phyloP scores from a whole-genome alignment of 2,797 vertebrate genomes.

The Eupleurogrammus muticus region DNA sequence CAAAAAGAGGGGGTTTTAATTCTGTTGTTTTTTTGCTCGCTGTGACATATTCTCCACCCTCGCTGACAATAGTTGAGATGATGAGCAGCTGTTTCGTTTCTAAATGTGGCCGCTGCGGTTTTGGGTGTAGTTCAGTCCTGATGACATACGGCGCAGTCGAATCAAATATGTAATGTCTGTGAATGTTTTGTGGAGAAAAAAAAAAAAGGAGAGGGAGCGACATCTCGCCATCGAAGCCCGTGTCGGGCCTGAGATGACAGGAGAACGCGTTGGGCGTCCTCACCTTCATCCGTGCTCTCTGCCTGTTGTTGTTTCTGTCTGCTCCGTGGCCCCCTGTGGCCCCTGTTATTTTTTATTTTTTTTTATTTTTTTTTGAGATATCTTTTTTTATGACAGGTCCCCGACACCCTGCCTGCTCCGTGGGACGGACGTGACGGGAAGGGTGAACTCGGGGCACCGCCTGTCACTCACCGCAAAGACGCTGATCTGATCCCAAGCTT shows the following conservation, averaged over 20 bases:
- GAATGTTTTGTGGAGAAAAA: conserved; percentile 33
- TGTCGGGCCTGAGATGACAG: conserved; percentile 36
- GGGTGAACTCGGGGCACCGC: conserved; percentile 65
- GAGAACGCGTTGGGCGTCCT: conserved; percentile 7
- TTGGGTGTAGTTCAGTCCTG: conserved; percentile 50
- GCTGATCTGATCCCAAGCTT: neutral
- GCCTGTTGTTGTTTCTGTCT: conserved; percentile 53
- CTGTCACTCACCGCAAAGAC: conserved; percentile 72
- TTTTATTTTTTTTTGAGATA: conserved; percentile 34
- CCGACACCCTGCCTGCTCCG: conserved; percentile 44
- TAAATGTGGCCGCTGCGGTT: conserved; percentile 56
- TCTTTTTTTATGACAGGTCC: conserved; percentile 73
- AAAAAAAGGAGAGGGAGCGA: no score
- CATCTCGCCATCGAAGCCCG: conserved; percentile 13
- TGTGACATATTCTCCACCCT: conserved; percentile 46
- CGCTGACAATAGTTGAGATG: conserved; percentile 47
- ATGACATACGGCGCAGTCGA: conserved; percentile 25
- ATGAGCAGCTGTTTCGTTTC: conserved; percentile 53
- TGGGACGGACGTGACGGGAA: conserved; percentile 67
- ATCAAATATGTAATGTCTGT: conserved; percentile 29
- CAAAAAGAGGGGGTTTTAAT: conserved; percentile 56
- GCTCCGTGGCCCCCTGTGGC: conserved; percentile 33
- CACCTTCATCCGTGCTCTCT: conserved; percentile 43
- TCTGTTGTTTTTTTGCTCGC: conserved; percentile 50
- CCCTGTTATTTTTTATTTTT: conserved; percentile 25